These are phyloP conservation scores for Linnaemya tessellans DNA, from an alignment of 2,888 invertebrate genomes.

Conservation along the genomic window DNA sequence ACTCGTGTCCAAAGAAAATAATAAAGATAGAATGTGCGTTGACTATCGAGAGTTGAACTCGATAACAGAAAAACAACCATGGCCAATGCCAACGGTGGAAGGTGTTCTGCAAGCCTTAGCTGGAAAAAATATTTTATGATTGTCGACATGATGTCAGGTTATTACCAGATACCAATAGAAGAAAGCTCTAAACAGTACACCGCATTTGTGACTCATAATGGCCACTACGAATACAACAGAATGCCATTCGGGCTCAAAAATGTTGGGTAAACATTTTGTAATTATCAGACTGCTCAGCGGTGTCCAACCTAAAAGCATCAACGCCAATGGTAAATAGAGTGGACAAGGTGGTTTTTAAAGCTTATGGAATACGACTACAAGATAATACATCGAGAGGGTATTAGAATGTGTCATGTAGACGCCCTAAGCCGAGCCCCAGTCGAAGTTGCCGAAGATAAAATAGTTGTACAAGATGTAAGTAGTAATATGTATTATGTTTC, in stretches of 20 bases:
- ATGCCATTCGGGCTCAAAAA: slow-evolving; percentile 62
- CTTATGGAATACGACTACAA: background rate
- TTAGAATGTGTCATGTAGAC: slow-evolving; percentile 77
- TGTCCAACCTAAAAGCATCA: slow-evolving; percentile 55
- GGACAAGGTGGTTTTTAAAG: slow-evolving; percentile 58
- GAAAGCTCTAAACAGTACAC: background rate
- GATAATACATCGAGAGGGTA: background rate
- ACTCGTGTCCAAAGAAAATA: too few relatives aligned
- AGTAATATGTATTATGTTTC: slow-evolving; percentile 47
- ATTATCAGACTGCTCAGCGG: slow-evolving; percentile 56
- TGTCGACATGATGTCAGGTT: background rate
- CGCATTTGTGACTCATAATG: background rate
- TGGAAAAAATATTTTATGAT: too few relatives aligned
- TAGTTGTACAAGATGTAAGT: background rate
- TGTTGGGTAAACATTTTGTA: slow-evolving; percentile 72
- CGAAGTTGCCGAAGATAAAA: background rate
- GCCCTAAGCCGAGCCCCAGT: slow-evolving; percentile 74
- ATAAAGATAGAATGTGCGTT: too few relatives aligned
- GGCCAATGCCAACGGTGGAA: too few relatives aligned
- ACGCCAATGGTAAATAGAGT: slow-evolving; percentile 43
- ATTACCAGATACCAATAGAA: background rate
- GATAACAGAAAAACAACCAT: too few relatives aligned
- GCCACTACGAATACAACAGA: slow-evolving; percentile 38
- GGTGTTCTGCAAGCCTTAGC: too few relatives aligned
- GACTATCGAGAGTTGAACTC: too few relatives aligned